Evolutionary conservation across 1,140 invertebrate species (phyloP), one percentile per base, ranked within the genome.

Genomic region (Bombyx mori): DNA sequence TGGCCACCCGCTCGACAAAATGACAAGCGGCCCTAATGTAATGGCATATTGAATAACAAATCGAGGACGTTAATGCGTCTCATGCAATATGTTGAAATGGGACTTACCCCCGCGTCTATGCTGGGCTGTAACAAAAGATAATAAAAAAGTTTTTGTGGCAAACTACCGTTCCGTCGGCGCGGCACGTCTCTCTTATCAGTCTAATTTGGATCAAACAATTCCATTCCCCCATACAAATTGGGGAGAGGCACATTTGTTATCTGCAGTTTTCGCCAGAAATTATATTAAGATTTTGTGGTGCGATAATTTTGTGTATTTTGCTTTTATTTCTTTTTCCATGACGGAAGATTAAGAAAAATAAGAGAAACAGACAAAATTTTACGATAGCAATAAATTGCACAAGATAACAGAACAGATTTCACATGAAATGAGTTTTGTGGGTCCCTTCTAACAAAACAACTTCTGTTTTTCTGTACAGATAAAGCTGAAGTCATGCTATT

Each of bases 191-290:
- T 35, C 71, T 80, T 80, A 80, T 80, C 75, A 62, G 67, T 63
- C 69, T 79, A 79, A 79, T 79, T 78, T 75, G 67, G 71, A 78
- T 78, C 71, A 75, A 77, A 82, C 75, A 75, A 77, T 77, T 71
- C 64, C 66, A 68, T 67, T 78, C 77, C 73, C 74, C 72, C 64
- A 69, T 66, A 73, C 71, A 74, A 79, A 77, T 77, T 79, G 68
- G 68, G 67, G 68, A 67, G 71, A 69, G 62, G 68, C 76, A 74
- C 72, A 78, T 77, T 79, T 77, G 75, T 77, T 79, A 75, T 79
- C 75, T 79, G 69, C 74, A 77, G 66, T 79, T 73, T 79, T 75
- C 56, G 63, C 58, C 68, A 80, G 76, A 82, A 80, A 82, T 82
- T 80, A 80, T 79, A 79, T 80, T 77, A 80, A 82, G 79, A 82